Percentiles rank a stretch among this genome's conserved stretches.
Evolutionary conservation across 2,888 invertebrate genomes (phyloP).

Genomic region (Hipparchia semele): DNA sequence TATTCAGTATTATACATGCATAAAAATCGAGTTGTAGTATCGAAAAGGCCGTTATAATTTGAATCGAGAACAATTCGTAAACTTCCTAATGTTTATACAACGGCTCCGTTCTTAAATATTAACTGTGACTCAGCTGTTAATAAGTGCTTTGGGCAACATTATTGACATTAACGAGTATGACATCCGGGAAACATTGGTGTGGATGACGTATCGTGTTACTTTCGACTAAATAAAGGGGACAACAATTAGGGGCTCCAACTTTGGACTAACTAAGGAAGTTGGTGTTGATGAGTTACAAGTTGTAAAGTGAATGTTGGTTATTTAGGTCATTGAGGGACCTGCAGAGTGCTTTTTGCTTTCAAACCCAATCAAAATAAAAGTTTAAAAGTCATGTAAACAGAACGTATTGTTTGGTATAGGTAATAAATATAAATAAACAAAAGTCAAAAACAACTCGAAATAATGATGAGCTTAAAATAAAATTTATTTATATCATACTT

Average conservation of each 20-base stretch:
- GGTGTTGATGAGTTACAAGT: constrained; percentile 41
- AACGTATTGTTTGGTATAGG: too few relatives aligned
- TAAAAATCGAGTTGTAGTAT: background rate
- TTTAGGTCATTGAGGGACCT: background rate
- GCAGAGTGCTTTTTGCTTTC: background rate
- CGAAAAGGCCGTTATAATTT: background rate
- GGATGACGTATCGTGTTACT: constrained; percentile 74
- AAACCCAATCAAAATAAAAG: background rate
- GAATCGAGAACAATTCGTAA: constrained; percentile 14
- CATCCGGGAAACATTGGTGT: constrained; percentile 63
- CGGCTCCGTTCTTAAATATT: constrained; percentile 29
- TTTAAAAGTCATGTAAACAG: background rate
- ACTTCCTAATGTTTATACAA: constrained; percentile 29
- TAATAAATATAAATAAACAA: too few relatives aligned
- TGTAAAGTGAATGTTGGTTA: constrained; percentile 12
- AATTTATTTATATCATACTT: too few relatives aligned
- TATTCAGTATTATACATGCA: too few relatives aligned
- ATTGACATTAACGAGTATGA: constrained; percentile 77
- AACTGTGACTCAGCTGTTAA: constrained; percentile 68
- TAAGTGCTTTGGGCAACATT: constrained; percentile 71
- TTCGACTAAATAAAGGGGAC: constrained; percentile 75
- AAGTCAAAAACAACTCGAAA: too few relatives aligned
- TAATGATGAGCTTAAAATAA: too few relatives aligned
- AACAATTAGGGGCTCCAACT: constrained; percentile 68
- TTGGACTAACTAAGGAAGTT: constrained; percentile 57